Evolutionary conservation across 2,888 invertebrate species (phyloP).

Genomic region (Nesidiocoris tenuis): DNA sequence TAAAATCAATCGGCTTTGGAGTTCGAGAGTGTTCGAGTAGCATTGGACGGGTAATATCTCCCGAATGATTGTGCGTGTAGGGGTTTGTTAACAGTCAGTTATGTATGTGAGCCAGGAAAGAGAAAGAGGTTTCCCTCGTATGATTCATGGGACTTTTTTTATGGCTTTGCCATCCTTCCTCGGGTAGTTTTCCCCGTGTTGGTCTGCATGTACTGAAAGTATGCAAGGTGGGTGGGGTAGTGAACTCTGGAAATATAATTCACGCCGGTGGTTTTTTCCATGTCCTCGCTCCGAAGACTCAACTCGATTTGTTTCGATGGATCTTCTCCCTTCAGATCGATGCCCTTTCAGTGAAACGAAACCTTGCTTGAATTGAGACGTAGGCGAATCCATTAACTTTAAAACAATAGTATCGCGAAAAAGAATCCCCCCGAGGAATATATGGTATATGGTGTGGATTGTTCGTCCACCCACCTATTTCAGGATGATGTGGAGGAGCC

Average conservation of each 20-base stretch:
- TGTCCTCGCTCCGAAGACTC: not conserved
- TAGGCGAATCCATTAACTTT: too few relatives aligned
- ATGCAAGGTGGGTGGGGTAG: not conserved
- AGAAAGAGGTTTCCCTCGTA: not conserved
- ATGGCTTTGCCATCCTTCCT: not conserved
- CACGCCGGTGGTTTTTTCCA: not conserved
- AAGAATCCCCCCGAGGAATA: too few relatives aligned
- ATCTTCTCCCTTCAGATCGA: not conserved
- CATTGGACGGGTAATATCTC: not conserved
- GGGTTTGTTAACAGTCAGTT: conserved; percentile 35
- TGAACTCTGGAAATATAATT: not conserved
- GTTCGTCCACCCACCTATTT: too few relatives aligned
- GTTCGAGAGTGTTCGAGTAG: not conserved
- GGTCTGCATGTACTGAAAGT: not conserved
- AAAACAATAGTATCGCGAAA: too few relatives aligned
- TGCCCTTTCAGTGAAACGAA: not conserved
- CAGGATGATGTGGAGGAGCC: too few relatives aligned
- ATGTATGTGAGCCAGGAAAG: not conserved
- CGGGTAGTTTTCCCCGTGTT: not conserved
- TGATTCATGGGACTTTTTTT: not conserved
- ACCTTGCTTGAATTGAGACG: too few relatives aligned
- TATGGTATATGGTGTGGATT: too few relatives aligned
- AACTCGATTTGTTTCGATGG: not conserved
- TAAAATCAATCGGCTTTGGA: not conserved
- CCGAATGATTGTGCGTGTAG: not conserved